Evolutionary conservation across 2,888 invertebrate genomes (phyloP).

Genomic region (Tetropium fuscum): DNA sequence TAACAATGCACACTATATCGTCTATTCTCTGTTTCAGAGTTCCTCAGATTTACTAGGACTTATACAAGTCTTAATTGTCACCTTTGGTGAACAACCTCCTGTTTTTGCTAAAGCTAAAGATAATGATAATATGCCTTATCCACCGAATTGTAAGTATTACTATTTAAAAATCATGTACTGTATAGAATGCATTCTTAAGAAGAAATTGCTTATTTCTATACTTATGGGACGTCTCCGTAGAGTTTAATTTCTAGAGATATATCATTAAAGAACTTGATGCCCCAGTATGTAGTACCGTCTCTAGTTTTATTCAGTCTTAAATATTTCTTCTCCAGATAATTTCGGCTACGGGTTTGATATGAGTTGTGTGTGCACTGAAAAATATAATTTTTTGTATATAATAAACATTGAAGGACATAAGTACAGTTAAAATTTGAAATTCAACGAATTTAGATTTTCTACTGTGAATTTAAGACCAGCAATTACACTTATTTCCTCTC

Average conservation of each 20-base stretch:
- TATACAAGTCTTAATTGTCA: conserved; percentile 90
- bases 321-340: not conserved
- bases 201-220: no score
- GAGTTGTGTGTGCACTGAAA: no score
- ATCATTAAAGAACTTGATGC: not conserved
- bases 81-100: conserved; percentile 96
- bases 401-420: no score
- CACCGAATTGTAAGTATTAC: conserved; percentile 65
- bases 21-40: conserved; percentile 66
- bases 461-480: no score
- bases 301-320: not conserved
- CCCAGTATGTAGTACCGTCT: not conserved
- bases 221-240: no score
- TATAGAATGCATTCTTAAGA: not conserved
- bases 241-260: not conserved
- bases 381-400: no score
- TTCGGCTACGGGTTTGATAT: no score
- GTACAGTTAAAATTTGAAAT: no score
- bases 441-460: no score
- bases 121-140: conserved; percentile 69
- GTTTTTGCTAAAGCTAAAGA: conserved; percentile 83
- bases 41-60: conserved; percentile 89
- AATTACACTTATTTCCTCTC: no score
- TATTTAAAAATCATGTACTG: not conserved
- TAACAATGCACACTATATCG: no score